phyloP scores from a whole-genome alignment of 2,888 invertebrate species.

The Drosophila setosimentum region DNA sequence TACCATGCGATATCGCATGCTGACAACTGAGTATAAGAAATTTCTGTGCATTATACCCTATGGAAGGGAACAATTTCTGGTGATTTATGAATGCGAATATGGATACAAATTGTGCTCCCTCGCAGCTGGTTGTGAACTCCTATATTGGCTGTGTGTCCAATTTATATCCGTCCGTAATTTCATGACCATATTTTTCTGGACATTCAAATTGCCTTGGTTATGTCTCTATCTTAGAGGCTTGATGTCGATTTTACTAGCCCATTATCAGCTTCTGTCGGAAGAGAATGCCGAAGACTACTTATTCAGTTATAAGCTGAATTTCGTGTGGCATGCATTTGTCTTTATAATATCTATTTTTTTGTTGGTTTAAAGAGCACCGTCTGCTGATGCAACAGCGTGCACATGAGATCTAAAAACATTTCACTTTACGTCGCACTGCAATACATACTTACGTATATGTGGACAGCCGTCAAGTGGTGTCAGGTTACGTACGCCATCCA shows the following conservation, averaged over 20 bases:
- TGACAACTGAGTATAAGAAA: not conserved
- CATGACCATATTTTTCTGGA: conserved; percentile 7
- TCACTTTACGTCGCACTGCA: not conserved
- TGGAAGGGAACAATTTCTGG: not conserved
- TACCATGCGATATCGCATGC: not conserved
- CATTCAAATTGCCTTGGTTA: conserved; percentile 5
- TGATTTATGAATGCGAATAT: not conserved
- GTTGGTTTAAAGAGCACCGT: conserved; percentile 16
- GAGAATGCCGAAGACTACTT: not conserved
- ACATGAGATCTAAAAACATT: not conserved
- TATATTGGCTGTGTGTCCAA: not conserved
- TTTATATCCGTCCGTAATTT: too few relatives aligned
- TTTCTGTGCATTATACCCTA: conserved; percentile 8
- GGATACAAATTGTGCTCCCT: not conserved
- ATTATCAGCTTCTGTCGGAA: not conserved
- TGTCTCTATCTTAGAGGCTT: not conserved
- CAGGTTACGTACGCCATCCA: conserved; percentile 5
- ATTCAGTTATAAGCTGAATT: not conserved
- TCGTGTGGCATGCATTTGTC: conserved; percentile 3
- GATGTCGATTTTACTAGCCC: not conserved
- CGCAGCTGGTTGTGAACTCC: conserved; percentile 1
- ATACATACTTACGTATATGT: not conserved
- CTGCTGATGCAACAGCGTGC: not conserved
- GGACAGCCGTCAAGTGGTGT: conserved; percentile 10
- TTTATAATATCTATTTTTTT: not conserved